Conservation (phyloP, 2,888 invertebrate genomes). For the Volucella inflata region DNA sequence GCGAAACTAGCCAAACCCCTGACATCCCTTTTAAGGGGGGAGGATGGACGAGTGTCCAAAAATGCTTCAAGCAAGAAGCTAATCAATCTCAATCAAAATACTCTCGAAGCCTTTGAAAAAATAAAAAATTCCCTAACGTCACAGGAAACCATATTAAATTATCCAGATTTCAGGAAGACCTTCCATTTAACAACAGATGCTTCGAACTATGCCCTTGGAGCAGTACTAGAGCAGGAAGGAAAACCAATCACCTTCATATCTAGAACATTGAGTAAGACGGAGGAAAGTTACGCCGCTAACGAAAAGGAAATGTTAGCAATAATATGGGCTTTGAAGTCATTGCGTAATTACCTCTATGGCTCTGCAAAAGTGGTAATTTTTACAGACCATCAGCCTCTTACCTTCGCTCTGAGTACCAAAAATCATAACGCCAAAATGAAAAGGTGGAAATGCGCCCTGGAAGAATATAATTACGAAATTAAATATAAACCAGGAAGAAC, state of each 20-base stretch:
- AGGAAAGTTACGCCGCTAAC: constrained; percentile 50
- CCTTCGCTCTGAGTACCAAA: constrained; percentile 58
- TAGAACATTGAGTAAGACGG: constrained; percentile 48
- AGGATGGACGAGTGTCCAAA: constrained; percentile 50
- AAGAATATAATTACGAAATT: constrained; percentile 68
- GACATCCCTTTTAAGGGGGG: constrained; percentile 42
- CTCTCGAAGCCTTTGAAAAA: constrained; percentile 33
- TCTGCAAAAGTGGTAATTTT: constrained; percentile 71
- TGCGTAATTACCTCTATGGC: constrained; percentile 78
- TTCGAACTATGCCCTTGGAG: constrained; percentile 77
- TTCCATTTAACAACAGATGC: constrained; percentile 78
- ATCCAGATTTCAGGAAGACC: too few relatives aligned
- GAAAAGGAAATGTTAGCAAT: constrained; percentile 32
- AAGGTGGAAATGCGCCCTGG: constrained; percentile 64
- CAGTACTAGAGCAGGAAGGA: constrained; percentile 77
- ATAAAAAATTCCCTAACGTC: too few relatives aligned
- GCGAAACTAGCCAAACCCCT: constrained; percentile 58
- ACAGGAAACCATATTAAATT: too few relatives aligned
- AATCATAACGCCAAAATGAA: constrained; percentile 63
- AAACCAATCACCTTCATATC: constrained; percentile 53
- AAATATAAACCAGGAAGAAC: constrained; percentile 61
- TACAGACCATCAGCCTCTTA: constrained; percentile 41
- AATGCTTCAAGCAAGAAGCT: constrained; percentile 35
- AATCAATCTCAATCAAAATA: constrained; percentile 3
- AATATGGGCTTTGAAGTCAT: too few relatives aligned